phyloP scores from a whole-genome alignment of 2,797 vertebrate genomes.

The Onychomys arenicola region DNA sequence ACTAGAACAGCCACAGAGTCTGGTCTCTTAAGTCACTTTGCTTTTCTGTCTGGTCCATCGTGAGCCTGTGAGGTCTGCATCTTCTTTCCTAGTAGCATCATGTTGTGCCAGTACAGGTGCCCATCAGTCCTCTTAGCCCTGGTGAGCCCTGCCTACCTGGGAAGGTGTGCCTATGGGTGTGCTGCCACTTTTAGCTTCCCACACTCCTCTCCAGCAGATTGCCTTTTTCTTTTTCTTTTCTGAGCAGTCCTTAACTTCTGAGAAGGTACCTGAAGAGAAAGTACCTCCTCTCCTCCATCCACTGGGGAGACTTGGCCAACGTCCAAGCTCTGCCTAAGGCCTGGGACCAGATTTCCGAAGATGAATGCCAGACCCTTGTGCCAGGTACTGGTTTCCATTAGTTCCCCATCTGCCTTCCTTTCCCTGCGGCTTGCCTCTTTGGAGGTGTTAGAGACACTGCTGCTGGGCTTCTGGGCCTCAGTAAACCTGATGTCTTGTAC shows the following conservation, averaged over 20 bases:
- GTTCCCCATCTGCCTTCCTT: not conserved
- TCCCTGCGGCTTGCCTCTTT: not conserved
- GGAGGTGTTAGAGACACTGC: not conserved
- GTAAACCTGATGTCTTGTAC: not conserved
- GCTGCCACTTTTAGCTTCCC: not conserved
- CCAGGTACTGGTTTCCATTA: slow-evolving; percentile 80
- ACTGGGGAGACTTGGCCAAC: slow-evolving; percentile 85
- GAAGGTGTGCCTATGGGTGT: not conserved
- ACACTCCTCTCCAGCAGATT: not conserved
- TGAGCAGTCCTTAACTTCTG: slow-evolving; percentile 77
- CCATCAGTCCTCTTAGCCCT: rapidly evolving
- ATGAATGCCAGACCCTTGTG: slow-evolving; percentile 64
- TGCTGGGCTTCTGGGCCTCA: not conserved
- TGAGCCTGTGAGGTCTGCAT: not conserved
- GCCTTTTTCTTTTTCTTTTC: slow-evolving; percentile 59
- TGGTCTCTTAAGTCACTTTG: not conserved
- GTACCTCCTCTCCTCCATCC: slow-evolving; percentile 89
- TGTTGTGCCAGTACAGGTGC: not conserved
- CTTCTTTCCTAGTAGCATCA: not conserved
- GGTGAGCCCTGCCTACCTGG: not conserved
- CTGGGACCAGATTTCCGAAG: slow-evolving; percentile 89
- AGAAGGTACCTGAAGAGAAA: slow-evolving; percentile 91
- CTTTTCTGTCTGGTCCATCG: not conserved
- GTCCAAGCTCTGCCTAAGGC: slow-evolving; percentile 88
- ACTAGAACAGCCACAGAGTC: not conserved